A percentile compares a stretch with the other conserved stretches of the same genome.
Evolutionary conservation across 2,797 vertebrate genomes (phyloP).

Genomic region (Pelobates cultripes): DNA sequence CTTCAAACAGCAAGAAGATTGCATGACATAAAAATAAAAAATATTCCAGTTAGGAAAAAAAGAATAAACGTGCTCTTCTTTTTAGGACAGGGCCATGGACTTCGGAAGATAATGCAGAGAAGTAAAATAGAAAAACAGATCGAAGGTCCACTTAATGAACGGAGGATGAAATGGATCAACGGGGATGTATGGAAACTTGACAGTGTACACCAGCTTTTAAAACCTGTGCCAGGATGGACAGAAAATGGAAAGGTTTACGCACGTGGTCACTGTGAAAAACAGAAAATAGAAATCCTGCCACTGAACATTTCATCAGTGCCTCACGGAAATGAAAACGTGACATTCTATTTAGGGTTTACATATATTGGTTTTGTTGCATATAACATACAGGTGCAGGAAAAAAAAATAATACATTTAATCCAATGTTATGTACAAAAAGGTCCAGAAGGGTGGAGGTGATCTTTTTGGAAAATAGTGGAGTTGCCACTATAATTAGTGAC

Average conservation of each 20-base stretch:
- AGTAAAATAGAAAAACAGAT: conserved; percentile 69
- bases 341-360: conserved; percentile 83
- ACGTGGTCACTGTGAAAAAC: conserved; percentile 64
- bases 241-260: conserved; percentile 75
- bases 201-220: conserved; percentile 65
- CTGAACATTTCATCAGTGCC: conserved; percentile 74
- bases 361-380: conserved; percentile 78
- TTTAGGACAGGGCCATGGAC: conserved; percentile 71
- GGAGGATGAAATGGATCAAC: conserved; percentile 67
- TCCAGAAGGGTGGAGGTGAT: no score
- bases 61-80: conserved; percentile 79
- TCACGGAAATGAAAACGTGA: conserved; percentile 79
- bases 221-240: conserved; percentile 79
- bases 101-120: conserved; percentile 70
- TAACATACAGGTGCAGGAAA: conserved; percentile 64
- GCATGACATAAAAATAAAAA: conserved; percentile 73
- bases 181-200: conserved; percentile 69
- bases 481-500: no score
- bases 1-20: conserved; percentile 69
- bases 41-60: conserved; percentile 74
- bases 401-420: background rate
- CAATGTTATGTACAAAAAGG: no score
- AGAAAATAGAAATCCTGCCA: conserved; percentile 68
- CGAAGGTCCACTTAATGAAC: conserved; percentile 63
- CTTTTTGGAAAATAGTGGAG: no score